Conservation (phyloP, 2,888 invertebrate genomes). For the Zaprionus obscuricornis region DNA sequence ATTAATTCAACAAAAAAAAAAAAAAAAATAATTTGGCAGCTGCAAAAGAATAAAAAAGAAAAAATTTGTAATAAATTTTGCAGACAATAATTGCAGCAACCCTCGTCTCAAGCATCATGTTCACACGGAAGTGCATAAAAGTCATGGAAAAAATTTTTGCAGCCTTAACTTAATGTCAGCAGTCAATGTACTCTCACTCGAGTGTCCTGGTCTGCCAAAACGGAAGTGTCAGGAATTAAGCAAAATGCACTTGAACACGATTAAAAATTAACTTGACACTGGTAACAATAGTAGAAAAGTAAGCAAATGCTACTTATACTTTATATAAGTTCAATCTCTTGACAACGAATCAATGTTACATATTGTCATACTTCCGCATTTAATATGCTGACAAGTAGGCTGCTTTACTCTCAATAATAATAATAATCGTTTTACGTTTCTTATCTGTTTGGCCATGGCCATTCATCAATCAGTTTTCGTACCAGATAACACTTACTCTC, state of each 20-base stretch:
- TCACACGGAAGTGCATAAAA: slow-evolving; percentile 54
- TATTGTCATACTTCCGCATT: slow-evolving; percentile 42
- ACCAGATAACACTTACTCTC: slow-evolving; percentile 20
- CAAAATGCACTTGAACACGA: slow-evolving; percentile 75
- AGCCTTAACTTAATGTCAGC: slow-evolving; percentile 16
- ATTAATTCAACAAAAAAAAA: too few relatives aligned
- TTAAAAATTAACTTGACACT: too few relatives aligned
- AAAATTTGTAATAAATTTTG: too few relatives aligned
- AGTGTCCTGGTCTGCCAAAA: neutral
- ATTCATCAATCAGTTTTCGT: slow-evolving; percentile 29
- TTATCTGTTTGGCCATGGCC: too few relatives aligned
- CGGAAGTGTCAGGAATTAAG: slow-evolving; percentile 71
- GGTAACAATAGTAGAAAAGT: too few relatives aligned
- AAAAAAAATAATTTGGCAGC: too few relatives aligned
- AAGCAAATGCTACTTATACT: slow-evolving; percentile 75
- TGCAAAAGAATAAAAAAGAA: too few relatives aligned
- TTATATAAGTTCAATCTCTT: slow-evolving; percentile 49
- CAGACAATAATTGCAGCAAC: slow-evolving; percentile 7
- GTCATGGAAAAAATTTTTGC: slow-evolving; percentile 52
- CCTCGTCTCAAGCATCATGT: slow-evolving; percentile 38
- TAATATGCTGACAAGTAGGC: slow-evolving; percentile 32
- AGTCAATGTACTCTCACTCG: slow-evolving; percentile 1
- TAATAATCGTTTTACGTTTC: too few relatives aligned
- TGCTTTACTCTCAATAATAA: too few relatives aligned
- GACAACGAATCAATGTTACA: slow-evolving; percentile 18